These are phyloP conservation scores for Merops nubicus DNA, from an alignment of 2,113 vertebrate species.

Conservation along the genomic window DNA sequence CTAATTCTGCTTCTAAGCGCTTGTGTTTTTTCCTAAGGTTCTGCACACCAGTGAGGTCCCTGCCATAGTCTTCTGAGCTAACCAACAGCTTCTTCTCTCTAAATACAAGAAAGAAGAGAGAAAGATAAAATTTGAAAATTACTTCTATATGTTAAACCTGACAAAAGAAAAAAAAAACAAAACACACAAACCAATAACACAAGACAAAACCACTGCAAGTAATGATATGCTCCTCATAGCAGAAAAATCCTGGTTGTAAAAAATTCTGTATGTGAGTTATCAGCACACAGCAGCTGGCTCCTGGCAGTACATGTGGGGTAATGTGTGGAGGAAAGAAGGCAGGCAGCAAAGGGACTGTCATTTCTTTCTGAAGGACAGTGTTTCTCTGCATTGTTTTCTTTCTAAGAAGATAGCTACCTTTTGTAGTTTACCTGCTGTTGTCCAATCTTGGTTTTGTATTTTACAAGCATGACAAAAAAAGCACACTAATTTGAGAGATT, in stretches of 20 bases:
- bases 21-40: constrained; percentile 99
- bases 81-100: constrained; percentile 98
- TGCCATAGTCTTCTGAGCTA: constrained; percentile 97
- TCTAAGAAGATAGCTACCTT: background rate
- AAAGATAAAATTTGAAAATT: background rate
- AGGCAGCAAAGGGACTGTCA: background rate
- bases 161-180: background rate
- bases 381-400: background rate
- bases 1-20: constrained; percentile 93
- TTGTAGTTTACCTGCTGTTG: background rate
- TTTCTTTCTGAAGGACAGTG: background rate
- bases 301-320: background rate
- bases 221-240: background rate
- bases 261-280: background rate
- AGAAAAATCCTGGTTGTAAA: background rate
- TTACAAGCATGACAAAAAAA: background rate
- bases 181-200: rapidly evolving
- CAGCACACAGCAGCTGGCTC: background rate
- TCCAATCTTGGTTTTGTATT: background rate
- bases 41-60: constrained; percentile 96
- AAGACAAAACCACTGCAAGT: background rate
- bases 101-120: background rate
- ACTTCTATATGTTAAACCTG: background rate
- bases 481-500: background rate
- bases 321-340: background rate